These are phyloP conservation scores for Epinephelus awoara DNA, from an alignment of 2,797 vertebrate species.

Conservation along the genomic window DNA sequence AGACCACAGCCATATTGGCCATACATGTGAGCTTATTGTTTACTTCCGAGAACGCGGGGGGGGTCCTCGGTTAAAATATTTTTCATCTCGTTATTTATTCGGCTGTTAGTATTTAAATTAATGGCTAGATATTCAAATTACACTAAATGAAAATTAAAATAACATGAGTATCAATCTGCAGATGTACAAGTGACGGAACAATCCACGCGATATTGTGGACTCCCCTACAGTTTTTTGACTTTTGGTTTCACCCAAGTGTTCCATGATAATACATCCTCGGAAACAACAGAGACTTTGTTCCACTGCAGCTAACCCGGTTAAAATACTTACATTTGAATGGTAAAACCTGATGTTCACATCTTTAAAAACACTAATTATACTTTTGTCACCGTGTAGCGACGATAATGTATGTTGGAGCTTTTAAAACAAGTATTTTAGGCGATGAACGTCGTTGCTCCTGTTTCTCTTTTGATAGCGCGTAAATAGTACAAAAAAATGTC, in stretches of 20 bases:
- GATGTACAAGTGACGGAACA: accelerated
- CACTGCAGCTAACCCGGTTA: background rate
- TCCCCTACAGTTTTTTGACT: background rate
- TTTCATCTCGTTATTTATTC: accelerated
- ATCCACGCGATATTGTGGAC: accelerated
- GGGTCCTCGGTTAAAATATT: accelerated
- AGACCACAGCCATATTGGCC: constrained; percentile 61
- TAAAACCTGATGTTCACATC: background rate
- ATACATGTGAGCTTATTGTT: constrained; percentile 48
- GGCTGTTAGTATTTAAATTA: accelerated
- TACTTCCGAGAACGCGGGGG: constrained; percentile 46
- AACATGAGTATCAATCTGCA: accelerated
- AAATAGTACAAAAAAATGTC: background rate
- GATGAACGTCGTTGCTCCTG: background rate
- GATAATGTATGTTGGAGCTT: background rate
- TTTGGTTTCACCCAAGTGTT: constrained; percentile 71
- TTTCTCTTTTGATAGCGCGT: background rate
- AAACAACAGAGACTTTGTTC: constrained; percentile 63
- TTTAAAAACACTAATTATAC: background rate
- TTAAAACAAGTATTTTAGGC: no score
- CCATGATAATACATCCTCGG: constrained; percentile 3
- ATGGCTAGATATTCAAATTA: accelerated
- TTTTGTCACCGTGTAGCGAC: background rate
- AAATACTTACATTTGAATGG: background rate
- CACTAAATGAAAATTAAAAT: accelerated